Base-by-base conservation (phyloP, 1,140 invertebrate species). In the Bombus confusus region DNA sequence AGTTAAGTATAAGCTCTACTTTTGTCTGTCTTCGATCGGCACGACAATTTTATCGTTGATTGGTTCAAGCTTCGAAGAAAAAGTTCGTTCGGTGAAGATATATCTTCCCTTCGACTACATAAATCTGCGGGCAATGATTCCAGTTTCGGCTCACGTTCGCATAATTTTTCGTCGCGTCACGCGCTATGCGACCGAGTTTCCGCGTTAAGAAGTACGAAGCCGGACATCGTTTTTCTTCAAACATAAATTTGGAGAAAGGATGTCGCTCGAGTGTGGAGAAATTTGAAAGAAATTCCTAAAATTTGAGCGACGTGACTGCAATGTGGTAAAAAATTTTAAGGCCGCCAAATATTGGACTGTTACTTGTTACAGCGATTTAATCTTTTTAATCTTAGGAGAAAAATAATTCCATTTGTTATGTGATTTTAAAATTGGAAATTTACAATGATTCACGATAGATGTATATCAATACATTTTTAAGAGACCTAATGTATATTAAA, bases 121-220 rank as follows among this genome's bases (percentile, higher is more conserved):
- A 81, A 81, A 81, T 81, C 37, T 8, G 8, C 8, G 62, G 25
- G 37, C 22, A 72, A 81, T 37, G 43, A 71, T 69, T 72, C 9
- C 52, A 59, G 47, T 81, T 83, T 76, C 73, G 81, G 15, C 25
- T 57, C 72, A 77, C 73, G 81, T 83, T 83, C 73, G 72, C 73
- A 68, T 77, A 66, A 83, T 83, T 76, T 83, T 57, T 76, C 62
- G 57, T 39, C 73, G 43, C 25, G 37, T 68, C 80, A 41, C 0
- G 18, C 41, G 25, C 39, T 52, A 31, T 41, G 47, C 59, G 37
- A 31, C 28, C 2, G n/a, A 57, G n/a, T 28, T 52, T 6, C 10
- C 28, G 15, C 6, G 25, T 25, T n/a, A 72, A 39, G 64, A 82
- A 47, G 80, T 37, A 25, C 71, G 5, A 1, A 8, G 9, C 6